phyloP scores from a whole-genome alignment of 2,113 vertebrate genomes.

The Misgurnus mizolepis region DNA sequence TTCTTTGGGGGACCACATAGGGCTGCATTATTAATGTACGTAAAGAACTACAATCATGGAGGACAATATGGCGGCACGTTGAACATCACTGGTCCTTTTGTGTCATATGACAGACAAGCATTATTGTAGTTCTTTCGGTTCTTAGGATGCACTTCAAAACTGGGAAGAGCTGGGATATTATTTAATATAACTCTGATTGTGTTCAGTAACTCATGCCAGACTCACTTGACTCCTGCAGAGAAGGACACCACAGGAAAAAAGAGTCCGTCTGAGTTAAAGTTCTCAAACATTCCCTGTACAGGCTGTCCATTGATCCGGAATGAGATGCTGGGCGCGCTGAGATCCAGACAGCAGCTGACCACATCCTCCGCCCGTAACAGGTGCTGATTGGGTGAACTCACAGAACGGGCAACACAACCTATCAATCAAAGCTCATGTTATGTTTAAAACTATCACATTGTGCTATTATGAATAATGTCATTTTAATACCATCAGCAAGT shows the following conservation, averaged over 20 bases:
- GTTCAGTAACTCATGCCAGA: conserved; percentile 4
- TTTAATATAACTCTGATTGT: too few species aligned
- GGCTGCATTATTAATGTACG: too few species aligned
- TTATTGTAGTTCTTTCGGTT: too few species aligned
- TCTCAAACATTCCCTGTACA: conserved; percentile 98
- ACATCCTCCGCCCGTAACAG: conserved; percentile 88
- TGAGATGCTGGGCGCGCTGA: conserved; percentile 93
- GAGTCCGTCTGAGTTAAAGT: conserved; percentile 94
- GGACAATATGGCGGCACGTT: too few species aligned
- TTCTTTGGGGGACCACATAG: too few species aligned
- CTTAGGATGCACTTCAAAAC: too few species aligned
- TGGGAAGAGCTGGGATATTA: too few species aligned
- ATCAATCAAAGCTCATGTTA: background rate
- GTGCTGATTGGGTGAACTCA: conserved; percentile 92
- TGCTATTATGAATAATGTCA: too few species aligned
- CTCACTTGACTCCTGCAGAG: conserved; percentile 94
- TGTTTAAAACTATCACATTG: background rate
- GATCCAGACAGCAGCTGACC: conserved; percentile 94
- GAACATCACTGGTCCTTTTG: too few species aligned
- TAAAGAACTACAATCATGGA: too few species aligned
- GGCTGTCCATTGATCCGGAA: conserved; percentile 97
- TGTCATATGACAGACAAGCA: too few species aligned
- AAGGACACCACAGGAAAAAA: conserved; percentile 96
- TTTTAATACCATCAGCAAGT: too few species aligned
- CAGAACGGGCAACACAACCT: conserved; percentile 89